Evolutionary conservation across 2,888 invertebrate species (phyloP).

Genomic region (Seira sanloemensis): DNA sequence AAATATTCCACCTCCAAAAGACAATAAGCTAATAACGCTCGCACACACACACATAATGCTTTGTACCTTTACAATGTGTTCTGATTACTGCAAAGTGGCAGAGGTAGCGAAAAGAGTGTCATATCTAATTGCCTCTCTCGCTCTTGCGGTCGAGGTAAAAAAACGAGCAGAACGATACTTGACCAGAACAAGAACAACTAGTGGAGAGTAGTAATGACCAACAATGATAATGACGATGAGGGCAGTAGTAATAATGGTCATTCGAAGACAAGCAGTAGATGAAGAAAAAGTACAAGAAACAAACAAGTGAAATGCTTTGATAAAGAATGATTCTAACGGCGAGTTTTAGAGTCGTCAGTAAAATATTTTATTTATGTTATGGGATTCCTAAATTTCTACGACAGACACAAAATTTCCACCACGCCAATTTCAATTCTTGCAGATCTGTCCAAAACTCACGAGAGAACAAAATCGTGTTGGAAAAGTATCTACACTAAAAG

Average conservation of each 20-base stretch:
- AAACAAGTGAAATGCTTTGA: too few relatives aligned
- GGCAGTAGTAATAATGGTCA: background rate
- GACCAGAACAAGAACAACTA: background rate
- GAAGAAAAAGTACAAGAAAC: too few relatives aligned
- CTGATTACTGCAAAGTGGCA: conserved; percentile 21
- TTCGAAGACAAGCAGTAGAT: background rate
- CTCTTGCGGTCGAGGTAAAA: conserved; percentile 1
- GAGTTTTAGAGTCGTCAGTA: background rate
- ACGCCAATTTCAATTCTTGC: background rate
- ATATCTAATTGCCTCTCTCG: conserved; percentile 41
- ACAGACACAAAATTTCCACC: background rate
- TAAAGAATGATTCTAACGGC: background rate
- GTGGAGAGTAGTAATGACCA: background rate
- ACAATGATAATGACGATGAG: background rate
- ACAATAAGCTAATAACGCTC: background rate
- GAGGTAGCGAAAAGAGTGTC: conserved; percentile 43
- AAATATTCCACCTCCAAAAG: conserved; percentile 7
- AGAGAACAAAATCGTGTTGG: background rate
- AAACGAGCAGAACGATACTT: conserved; percentile 11
- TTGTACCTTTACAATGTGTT: background rate
- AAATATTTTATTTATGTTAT: background rate
- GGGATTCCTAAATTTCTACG: background rate
- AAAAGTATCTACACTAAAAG: too few relatives aligned
- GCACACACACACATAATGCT: too few relatives aligned
- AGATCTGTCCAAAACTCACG: background rate